Evolutionary conservation across 1,140 invertebrate species (phyloP).

Genomic region (Branchinecta lynchi): DNA sequence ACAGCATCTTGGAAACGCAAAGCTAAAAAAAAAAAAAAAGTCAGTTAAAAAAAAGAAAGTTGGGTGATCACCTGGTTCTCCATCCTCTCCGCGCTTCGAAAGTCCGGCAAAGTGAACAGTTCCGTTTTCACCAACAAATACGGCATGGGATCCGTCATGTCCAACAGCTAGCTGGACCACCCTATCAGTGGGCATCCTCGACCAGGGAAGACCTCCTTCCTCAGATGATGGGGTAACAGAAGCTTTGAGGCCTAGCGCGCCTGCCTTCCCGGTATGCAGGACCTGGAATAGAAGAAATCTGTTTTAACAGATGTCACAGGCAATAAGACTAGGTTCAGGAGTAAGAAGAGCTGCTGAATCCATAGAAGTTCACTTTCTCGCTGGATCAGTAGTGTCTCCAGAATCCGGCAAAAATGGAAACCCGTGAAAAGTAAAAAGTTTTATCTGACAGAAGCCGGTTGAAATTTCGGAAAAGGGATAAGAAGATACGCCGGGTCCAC

Average conservation of each 20-base stretch:
- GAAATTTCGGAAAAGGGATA: too few relatives aligned
- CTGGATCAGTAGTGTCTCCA: too few relatives aligned
- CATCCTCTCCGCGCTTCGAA: slow-evolving; percentile 82
- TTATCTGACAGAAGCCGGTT: too few relatives aligned
- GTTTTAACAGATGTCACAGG: too few relatives aligned
- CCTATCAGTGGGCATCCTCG: slow-evolving; percentile 40
- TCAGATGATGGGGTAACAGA: slow-evolving; percentile 28
- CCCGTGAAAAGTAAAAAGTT: too few relatives aligned
- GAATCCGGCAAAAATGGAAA: too few relatives aligned
- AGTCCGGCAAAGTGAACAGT: slow-evolving; percentile 72
- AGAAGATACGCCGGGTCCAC: too few relatives aligned
- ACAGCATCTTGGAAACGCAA: neutral
- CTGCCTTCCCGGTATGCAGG: slow-evolving; percentile 44
- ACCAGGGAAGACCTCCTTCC: slow-evolving; percentile 15
- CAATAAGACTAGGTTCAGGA: too few relatives aligned
- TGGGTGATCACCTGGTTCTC: slow-evolving; percentile 43
- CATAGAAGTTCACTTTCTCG: too few relatives aligned
- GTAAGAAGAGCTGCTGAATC: too few relatives aligned
- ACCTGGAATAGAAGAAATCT: too few relatives aligned
- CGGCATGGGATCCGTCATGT: slow-evolving; percentile 79
- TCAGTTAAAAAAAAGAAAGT: slow-evolving; percentile 21
- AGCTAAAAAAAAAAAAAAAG: slow-evolving; percentile 21
- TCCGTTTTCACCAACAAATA: slow-evolving; percentile 77
- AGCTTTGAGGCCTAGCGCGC: slow-evolving; percentile 53
- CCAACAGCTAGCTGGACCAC: slow-evolving; percentile 67